Evolutionary conservation across 1,140 invertebrate genomes (phyloP).

Genomic region (Drosophila repleta): DNA sequence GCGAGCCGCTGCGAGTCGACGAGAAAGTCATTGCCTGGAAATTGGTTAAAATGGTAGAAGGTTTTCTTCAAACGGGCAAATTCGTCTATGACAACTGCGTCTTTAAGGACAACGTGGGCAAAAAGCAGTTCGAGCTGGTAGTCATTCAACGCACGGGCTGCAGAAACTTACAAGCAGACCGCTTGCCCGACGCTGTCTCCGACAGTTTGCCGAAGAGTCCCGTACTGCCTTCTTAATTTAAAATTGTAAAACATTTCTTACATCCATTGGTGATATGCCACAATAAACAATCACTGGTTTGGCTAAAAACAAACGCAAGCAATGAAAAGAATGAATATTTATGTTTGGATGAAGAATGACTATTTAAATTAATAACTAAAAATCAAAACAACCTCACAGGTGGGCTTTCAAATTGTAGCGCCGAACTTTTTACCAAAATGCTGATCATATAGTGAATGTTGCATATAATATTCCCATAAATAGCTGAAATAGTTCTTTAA

Average conservation of each 20-base stretch:
- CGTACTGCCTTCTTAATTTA: background rate
- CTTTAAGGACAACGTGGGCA: slow-evolving; percentile 12
- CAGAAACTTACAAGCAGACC: background rate
- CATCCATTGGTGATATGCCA: background rate
- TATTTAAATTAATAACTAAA: too few species aligned
- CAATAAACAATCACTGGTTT: too few species aligned
- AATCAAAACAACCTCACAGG: too few species aligned
- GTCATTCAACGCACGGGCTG: background rate
- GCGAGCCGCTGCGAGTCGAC: slow-evolving; percentile 15
- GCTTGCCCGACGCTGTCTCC: slow-evolving; percentile 1
- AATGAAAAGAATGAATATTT: too few species aligned
- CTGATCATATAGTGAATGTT: too few species aligned
- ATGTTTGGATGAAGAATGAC: too few species aligned
- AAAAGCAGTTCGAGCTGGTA: slow-evolving; percentile 4
- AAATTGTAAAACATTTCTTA: too few species aligned
- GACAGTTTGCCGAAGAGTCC: background rate
- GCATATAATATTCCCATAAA: too few species aligned
- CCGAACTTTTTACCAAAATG: too few species aligned
- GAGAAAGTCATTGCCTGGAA: slow-evolving; percentile 43
- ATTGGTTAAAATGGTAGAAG: slow-evolving; percentile 45
- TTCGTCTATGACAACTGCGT: slow-evolving; percentile 7
- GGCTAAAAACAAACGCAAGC: too few species aligned
- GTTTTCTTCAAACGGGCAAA: slow-evolving; percentile 12
- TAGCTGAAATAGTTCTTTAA: too few species aligned
- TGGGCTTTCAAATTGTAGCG: too few species aligned